Evolutionary conservation across 2,888 invertebrate species (phyloP).

Genomic region (Sphecodes monilicornis): DNA sequence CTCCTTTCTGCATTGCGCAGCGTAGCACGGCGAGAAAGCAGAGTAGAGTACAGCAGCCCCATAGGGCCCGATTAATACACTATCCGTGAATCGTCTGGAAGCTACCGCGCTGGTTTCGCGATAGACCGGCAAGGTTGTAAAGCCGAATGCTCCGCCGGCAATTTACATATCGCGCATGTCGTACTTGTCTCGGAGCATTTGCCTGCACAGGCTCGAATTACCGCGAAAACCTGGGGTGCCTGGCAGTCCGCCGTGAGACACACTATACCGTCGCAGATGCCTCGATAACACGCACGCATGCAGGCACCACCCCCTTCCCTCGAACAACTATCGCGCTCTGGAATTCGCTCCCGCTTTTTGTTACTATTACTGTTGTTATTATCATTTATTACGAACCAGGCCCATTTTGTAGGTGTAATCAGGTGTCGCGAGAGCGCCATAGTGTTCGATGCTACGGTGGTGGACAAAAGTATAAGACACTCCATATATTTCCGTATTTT

Average conservation of each 20-base stretch:
- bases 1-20: background rate
- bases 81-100: slow-evolving; percentile 13
- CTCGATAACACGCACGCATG: slow-evolving; percentile 27
- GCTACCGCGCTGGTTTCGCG: slow-evolving; percentile 25
- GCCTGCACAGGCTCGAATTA: slow-evolving; percentile 40
- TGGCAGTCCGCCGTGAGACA: slow-evolving; percentile 28
- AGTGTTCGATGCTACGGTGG: background rate
- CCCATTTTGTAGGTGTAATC: background rate
- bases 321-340: slow-evolving; percentile 21
- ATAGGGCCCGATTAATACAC: slow-evolving; percentile 52
- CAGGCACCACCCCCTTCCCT: background rate
- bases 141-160: slow-evolving; percentile 18
- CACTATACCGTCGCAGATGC: background rate
- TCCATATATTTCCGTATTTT: no score
- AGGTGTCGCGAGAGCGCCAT: background rate
- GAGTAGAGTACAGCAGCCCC: background rate
- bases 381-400: background rate
- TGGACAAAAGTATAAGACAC: no score
- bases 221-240: slow-evolving; percentile 37
- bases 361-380: background rate
- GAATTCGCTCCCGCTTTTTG: background rate
- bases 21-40: background rate
- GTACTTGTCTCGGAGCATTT: slow-evolving; percentile 32
- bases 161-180: slow-evolving; percentile 59
- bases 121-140: slow-evolving; percentile 20